A percentile compares a stretch with the other conserved stretches of the same genome.
phyloP scores from a whole-genome alignment of 2,888 invertebrate species.

The Xylophagus ater region DNA sequence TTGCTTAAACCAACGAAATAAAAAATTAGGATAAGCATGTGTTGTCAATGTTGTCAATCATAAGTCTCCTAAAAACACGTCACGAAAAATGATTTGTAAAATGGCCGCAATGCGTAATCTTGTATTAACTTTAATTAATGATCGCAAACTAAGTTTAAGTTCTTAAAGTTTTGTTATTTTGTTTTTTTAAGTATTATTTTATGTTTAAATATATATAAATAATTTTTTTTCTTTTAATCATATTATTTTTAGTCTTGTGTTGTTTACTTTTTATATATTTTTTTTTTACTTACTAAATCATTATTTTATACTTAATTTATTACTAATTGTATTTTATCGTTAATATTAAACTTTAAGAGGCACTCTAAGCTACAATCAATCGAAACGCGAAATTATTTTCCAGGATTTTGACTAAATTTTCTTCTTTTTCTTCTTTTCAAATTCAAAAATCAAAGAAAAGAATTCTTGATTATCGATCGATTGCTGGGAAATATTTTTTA shows the following conservation, averaged over 20 bases:
- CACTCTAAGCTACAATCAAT: constrained; percentile 29
- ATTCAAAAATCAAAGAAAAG: constrained; percentile 12
- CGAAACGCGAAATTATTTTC: constrained; percentile 23
- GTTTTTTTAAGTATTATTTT: constrained; percentile 9
- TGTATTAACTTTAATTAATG: no score
- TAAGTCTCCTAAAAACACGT: no score
- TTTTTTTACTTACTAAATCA: constrained; percentile 15
- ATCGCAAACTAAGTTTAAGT: no score
- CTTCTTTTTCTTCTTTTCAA: constrained; percentile 12
- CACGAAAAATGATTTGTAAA: no score
- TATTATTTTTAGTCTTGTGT: constrained; percentile 16
- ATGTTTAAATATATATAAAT: constrained; percentile 12
- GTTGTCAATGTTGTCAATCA: no score
- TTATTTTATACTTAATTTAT: constrained; percentile 15
- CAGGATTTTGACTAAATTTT: constrained; percentile 3
- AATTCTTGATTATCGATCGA: constrained; percentile 24
- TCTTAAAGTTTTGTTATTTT: constrained; percentile 11
- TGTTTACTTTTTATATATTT: constrained; percentile 17
- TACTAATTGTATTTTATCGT: constrained; percentile 16
- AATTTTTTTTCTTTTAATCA: constrained; percentile 16
- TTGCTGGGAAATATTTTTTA: constrained; percentile 22
- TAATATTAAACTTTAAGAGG: constrained; percentile 23
- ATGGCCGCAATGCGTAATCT: no score
- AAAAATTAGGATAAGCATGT: no score
- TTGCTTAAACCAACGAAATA: no score